Evolutionary conservation across 2,888 invertebrate genomes (phyloP).

Genomic region (Cheilosia grossa): DNA sequence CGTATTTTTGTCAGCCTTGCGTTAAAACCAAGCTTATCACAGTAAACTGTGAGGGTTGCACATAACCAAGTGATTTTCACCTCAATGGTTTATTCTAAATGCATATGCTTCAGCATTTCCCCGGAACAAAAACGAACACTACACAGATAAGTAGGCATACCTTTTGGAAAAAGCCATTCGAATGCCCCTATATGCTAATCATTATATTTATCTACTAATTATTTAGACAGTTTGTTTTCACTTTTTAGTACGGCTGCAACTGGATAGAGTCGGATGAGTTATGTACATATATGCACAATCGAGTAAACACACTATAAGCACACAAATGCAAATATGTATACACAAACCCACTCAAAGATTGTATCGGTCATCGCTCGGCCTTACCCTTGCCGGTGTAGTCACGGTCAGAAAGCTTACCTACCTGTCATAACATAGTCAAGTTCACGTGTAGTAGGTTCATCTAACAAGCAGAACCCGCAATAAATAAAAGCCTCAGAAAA

Average conservation of each 20-base stretch:
- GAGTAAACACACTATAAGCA: background rate
- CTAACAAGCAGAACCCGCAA: background rate
- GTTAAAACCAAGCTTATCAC: too few species aligned
- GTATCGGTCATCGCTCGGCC: background rate
- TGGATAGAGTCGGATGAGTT: background rate
- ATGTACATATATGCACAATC: background rate
- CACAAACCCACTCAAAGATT: background rate
- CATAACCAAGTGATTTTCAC: too few species aligned
- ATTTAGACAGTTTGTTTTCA: background rate
- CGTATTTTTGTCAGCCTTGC: too few species aligned
- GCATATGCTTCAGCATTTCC: too few species aligned
- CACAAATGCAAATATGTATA: background rate
- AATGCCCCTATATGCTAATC: background rate
- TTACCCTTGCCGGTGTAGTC: conserved; percentile 5
- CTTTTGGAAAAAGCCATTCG: too few species aligned
- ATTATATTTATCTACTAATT: background rate
- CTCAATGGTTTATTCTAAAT: too few species aligned
- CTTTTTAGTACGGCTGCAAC: background rate
- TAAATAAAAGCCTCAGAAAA: background rate
- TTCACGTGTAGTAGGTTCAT: background rate
- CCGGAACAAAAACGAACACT: too few species aligned
- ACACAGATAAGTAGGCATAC: too few species aligned
- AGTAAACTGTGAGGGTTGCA: too few species aligned
- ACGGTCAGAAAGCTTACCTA: background rate
- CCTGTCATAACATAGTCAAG: background rate